Evolutionary conservation across 1,140 invertebrate species (phyloP).

Genomic region (Megalopta genalis): DNA sequence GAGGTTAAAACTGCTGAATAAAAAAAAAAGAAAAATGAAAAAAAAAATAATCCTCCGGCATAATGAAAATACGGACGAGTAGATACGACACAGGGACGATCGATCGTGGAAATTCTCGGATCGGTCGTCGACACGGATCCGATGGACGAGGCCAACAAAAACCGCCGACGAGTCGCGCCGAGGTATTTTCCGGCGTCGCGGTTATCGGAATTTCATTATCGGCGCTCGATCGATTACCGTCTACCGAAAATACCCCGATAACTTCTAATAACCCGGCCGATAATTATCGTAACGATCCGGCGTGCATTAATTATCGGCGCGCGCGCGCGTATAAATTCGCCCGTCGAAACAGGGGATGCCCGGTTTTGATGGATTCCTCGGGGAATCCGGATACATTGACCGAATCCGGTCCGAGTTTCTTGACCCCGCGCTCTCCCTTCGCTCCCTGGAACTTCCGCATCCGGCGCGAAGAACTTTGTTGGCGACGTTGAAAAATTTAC

Average conservation of each 20-base stretch:
- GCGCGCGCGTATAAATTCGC: constrained; percentile 44
- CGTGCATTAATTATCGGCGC: constrained; percentile 60
- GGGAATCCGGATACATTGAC: not conserved
- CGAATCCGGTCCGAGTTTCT: not conserved
- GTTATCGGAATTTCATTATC: constrained; percentile 66
- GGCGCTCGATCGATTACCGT: constrained; percentile 51
- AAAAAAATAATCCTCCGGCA: too few species aligned
- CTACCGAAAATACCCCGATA: constrained; percentile 59
- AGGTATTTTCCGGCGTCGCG: constrained; percentile 53
- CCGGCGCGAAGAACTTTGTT: too few species aligned
- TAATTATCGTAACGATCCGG: constrained; percentile 57
- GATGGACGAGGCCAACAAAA: constrained; percentile 33
- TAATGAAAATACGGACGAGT: too few species aligned
- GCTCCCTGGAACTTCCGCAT: too few species aligned
- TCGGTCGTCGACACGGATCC: not conserved
- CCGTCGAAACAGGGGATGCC: too few species aligned
- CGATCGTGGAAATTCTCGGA: constrained; percentile 27
- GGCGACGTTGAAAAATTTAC: too few species aligned
- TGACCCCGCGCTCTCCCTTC: too few species aligned
- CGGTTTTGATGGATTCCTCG: not conserved
- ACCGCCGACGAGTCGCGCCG: constrained; percentile 33
- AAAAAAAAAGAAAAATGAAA: too few species aligned
- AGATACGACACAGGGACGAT: not conserved
- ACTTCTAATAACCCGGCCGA: constrained; percentile 55
- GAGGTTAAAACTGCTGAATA: too few species aligned